These are phyloP conservation scores for Gambusia holbrooki DNA, from an alignment of 2,113 vertebrate genomes.

Conservation along the genomic window DNA sequence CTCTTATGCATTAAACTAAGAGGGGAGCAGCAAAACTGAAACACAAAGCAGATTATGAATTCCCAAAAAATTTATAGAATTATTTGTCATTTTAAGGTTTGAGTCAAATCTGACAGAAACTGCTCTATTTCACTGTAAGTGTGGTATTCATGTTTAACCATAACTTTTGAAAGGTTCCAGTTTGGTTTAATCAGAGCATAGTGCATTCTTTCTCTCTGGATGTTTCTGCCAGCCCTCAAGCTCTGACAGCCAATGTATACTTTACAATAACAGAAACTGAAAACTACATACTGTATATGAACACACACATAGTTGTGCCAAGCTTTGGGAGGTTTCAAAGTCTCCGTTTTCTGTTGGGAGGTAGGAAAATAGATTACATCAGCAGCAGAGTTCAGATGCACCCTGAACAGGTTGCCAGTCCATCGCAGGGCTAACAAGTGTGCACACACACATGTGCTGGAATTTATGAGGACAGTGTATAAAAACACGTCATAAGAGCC, in stretches of 20 bases:
- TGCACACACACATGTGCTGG: neutral
- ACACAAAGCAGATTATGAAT: neutral
- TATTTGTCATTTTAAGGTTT: neutral
- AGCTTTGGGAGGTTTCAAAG: constrained; percentile 18
- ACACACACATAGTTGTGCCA: neutral
- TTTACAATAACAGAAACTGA: neutral
- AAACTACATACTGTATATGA: too few relatives aligned
- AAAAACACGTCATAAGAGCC: neutral
- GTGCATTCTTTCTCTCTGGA: too few relatives aligned
- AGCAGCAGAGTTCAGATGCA: constrained; percentile 6
- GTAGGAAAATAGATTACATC: constrained; percentile 28
- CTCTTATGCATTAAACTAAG: neutral
- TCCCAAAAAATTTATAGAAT: neutral
- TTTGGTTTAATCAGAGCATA: too few relatives aligned
- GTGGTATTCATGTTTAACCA: too few relatives aligned
- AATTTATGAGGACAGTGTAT: neutral
- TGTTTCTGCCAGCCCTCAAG: too few relatives aligned
- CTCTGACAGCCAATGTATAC: too few relatives aligned
- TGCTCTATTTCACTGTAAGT: too few relatives aligned
- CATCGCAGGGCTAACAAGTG: neutral
- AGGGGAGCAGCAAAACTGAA: neutral
- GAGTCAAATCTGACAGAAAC: too few relatives aligned
- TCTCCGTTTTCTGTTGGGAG: constrained; percentile 2
- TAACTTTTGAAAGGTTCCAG: too few relatives aligned
- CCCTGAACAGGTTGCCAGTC: too few relatives aligned